These are phyloP conservation scores for Lepus americanus DNA, from an alignment of 2,113 vertebrate genomes.

Conservation along the genomic window DNA sequence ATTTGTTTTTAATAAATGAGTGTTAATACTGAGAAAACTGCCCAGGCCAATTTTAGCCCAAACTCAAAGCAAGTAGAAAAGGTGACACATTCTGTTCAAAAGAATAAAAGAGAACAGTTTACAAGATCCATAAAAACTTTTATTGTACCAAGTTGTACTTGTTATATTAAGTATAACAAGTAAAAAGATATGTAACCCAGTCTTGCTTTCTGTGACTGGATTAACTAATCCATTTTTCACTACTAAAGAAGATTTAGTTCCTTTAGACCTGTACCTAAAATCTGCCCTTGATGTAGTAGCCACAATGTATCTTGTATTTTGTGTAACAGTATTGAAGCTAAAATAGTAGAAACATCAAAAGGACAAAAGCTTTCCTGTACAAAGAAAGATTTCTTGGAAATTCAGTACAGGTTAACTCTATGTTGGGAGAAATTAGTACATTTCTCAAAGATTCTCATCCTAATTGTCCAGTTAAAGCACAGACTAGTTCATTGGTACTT, in stretches of 20 bases:
- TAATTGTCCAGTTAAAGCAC: neutral
- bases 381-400: constrained; percentile 28
- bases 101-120: constrained; percentile 1
- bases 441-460: neutral
- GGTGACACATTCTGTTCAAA: neutral
- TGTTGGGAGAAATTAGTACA: neutral
- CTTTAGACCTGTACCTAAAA: constrained; percentile 18
- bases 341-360: constrained; percentile 16
- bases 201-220: neutral
- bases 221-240: constrained; percentile 46
- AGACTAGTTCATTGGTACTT: neutral
- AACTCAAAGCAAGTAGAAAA: constrained; percentile 4
- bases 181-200: neutral
- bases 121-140: neutral
- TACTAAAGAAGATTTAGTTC: constrained; percentile 19
- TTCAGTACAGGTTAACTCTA: neutral
- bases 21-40: neutral
- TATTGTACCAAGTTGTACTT: neutral
- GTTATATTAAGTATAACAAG: constrained; percentile 11
- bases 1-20: neutral
- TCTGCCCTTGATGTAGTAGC: neutral
- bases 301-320: neutral
- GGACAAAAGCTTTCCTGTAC: constrained; percentile 18
- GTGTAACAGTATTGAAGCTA: neutral
- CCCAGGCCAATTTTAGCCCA: neutral